phyloP scores from a whole-genome alignment of 2,113 vertebrate species.

The Dromiciops gliroides region DNA sequence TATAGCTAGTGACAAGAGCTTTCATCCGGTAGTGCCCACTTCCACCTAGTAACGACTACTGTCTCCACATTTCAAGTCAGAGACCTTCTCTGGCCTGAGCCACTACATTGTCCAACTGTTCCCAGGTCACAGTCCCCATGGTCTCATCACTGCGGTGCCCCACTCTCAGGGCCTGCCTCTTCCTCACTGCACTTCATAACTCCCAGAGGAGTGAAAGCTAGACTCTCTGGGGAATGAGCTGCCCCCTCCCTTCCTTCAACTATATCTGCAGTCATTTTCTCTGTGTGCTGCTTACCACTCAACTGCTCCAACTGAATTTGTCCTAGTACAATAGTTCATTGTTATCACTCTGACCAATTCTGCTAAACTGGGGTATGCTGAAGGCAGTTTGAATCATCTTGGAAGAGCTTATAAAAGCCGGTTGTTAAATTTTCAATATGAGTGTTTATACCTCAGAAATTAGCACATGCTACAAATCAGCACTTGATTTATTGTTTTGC shows the following conservation, averaged over 20 bases:
- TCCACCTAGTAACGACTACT: background rate
- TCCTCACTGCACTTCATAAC: background rate
- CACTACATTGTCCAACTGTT: background rate
- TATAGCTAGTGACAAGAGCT: background rate
- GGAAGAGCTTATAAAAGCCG: background rate
- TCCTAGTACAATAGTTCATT: background rate
- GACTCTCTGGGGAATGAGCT: background rate
- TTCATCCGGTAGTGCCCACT: background rate
- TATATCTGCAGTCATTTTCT: background rate
- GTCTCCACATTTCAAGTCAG: background rate
- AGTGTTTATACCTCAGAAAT: background rate
- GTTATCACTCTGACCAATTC: background rate
- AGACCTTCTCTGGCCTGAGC: background rate
- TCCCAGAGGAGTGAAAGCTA: background rate
- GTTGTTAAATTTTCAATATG: background rate
- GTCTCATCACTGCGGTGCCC: background rate
- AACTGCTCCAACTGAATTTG: background rate
- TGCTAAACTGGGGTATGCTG: background rate
- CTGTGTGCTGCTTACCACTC: background rate
- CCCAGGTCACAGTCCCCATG: background rate
- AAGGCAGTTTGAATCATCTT: background rate
- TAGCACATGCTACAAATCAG: background rate
- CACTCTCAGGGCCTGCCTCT: background rate
- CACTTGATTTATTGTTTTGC: background rate
- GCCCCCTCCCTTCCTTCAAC: background rate